Evolutionary conservation across 2,888 invertebrate genomes (phyloP).

Genomic region (Tetranychus piercei): DNA sequence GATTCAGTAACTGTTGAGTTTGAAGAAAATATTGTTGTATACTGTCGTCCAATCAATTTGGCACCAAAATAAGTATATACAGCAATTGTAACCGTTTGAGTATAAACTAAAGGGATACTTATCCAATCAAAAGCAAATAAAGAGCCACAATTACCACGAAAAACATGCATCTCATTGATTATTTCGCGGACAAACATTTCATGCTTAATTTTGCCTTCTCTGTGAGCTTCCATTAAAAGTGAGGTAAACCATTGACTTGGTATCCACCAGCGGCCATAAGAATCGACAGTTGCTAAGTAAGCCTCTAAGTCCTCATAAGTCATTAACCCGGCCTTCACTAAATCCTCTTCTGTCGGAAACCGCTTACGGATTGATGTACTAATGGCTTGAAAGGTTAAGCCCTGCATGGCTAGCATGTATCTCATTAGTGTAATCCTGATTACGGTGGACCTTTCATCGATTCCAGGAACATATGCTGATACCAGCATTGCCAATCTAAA

Average conservation of each 20-base stretch:
- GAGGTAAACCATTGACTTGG: conserved; percentile 38
- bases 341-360: conserved; percentile 41
- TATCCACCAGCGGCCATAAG: conserved; percentile 39
- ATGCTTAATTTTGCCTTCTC: conserved; percentile 35
- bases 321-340: conserved; percentile 43
- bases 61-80: conserved; percentile 33
- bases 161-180: conserved; percentile 33
- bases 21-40: conserved; percentile 26
- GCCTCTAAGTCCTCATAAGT: conserved; percentile 40
- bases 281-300: conserved; percentile 36
- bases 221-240: conserved; percentile 33
- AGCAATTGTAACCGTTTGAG: conserved; percentile 34
- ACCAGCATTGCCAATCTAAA: conserved; percentile 23
- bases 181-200: conserved; percentile 32
- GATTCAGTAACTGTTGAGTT: no score
- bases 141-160: conserved; percentile 34
- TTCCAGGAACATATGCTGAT: conserved; percentile 40
- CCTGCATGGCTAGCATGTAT: conserved; percentile 39
- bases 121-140: conserved; percentile 34
- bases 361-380: conserved; percentile 43
- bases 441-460: conserved; percentile 42
- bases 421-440: conserved; percentile 43
- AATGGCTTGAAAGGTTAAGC: conserved; percentile 38
- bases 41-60: conserved; percentile 32
- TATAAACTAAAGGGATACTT: conserved; percentile 33